Conservation (phyloP, 1,140 invertebrate genomes). For the Oryzaephilus surinamensis region DNA sequence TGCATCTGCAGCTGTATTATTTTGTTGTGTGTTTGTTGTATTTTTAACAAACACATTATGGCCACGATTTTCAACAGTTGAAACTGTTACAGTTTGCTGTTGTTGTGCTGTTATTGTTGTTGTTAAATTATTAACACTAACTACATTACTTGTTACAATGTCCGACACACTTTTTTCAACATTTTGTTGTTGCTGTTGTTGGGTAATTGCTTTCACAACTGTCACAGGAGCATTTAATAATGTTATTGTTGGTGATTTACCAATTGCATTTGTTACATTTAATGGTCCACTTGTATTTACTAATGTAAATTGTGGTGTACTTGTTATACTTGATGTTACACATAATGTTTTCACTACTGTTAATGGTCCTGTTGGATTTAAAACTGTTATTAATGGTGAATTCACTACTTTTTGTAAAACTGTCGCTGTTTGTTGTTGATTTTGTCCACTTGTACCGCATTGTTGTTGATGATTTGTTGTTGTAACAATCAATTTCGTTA, state of each 20-base stretch:
- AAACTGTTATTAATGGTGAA: conserved; percentile 29
- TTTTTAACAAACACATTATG: conserved; percentile 37
- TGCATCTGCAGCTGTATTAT: background rate
- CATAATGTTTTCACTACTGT: conserved; percentile 31
- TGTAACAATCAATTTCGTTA: conserved; percentile 24
- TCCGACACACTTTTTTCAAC: conserved; percentile 13
- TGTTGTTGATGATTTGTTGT: conserved; percentile 7
- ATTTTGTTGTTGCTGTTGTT: too few relatives aligned
- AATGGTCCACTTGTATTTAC: conserved; percentile 25
- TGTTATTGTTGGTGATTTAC: conserved; percentile 30
- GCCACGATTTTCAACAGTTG: conserved; percentile 21
- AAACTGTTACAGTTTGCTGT: background rate
- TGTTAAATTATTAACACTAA: conserved; percentile 1
- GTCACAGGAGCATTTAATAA: conserved; percentile 29
- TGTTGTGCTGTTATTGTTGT: conserved; percentile 11
- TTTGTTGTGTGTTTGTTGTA: conserved; percentile 3
- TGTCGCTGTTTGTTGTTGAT: conserved; percentile 8
- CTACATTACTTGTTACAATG: conserved; percentile 2
- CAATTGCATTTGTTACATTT: conserved; percentile 26
- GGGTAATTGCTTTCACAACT: conserved; percentile 25
- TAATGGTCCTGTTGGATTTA: conserved; percentile 33
- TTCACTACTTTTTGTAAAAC: conserved; percentile 29
- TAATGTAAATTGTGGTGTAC: conserved; percentile 22
- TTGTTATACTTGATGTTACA: conserved; percentile 23
- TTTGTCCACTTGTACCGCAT: too few relatives aligned